Evolutionary conservation across 2,113 vertebrate species (phyloP).

Genomic region (Otolemur garnettii): DNA sequence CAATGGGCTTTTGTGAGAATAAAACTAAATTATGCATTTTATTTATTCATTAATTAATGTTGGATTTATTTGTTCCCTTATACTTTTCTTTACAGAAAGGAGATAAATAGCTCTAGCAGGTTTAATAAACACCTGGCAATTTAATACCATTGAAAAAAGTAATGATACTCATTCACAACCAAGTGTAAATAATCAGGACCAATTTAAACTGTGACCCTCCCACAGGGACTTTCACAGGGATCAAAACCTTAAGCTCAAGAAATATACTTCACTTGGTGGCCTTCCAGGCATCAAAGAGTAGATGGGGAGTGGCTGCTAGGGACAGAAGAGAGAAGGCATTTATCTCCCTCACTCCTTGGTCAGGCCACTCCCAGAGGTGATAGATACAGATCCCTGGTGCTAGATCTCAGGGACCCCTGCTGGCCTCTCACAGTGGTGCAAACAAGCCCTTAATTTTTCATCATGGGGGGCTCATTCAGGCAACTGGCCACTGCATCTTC

Average conservation of each 20-base stretch:
- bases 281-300: conserved; percentile 50
- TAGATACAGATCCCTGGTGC: background rate
- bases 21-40: too few relatives aligned
- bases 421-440: background rate
- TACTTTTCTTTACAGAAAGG: too few relatives aligned
- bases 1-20: too few relatives aligned
- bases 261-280: conserved; percentile 43
- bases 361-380: background rate
- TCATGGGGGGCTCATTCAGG: background rate
- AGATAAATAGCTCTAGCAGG: background rate
- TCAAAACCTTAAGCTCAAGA: conserved; percentile 64
- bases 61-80: too few relatives aligned
- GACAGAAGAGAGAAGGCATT: background rate
- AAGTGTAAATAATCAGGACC: conserved; percentile 24
- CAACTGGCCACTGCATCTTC: background rate
- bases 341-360: background rate
- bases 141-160: background rate
- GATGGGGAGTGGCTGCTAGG: background rate
- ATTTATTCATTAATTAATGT: too few relatives aligned
- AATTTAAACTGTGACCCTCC: conserved; percentile 31
- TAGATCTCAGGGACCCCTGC: background rate
- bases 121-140: conserved; percentile 34
- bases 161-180: conserved; percentile 30
- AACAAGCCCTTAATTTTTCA: background rate
- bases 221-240: conserved; percentile 47